Evolutionary conservation across 1,140 invertebrate species (phyloP).

Genomic region (Holcopasites calliopsidis): DNA sequence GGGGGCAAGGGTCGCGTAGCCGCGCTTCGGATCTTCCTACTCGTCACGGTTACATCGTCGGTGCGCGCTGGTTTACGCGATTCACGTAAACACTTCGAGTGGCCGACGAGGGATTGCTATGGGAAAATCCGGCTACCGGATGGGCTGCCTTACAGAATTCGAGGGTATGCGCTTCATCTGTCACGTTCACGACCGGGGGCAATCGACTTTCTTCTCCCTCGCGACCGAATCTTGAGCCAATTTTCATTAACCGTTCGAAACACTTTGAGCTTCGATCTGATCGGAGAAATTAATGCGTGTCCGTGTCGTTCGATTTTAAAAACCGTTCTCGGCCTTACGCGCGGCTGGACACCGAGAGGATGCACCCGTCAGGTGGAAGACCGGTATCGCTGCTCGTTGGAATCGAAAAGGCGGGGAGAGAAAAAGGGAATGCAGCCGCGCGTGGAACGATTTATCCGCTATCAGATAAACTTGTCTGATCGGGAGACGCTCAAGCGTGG

Average conservation of each 20-base stretch:
- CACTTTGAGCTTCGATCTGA: no score
- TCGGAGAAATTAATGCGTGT: no score
- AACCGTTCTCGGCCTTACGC: not conserved
- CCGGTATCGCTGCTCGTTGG: conserved; percentile 15
- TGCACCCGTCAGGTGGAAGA: conserved; percentile 5
- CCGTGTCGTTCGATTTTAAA: no score
- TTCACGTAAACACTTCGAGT: conserved; percentile 17
- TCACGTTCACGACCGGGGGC: not conserved
- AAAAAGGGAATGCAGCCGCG: not conserved
- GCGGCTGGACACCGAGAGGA: conserved; percentile 6
- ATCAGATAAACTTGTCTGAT: conserved; percentile 30
- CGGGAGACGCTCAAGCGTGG: conserved; percentile 18
- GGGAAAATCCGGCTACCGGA: conserved; percentile 7
- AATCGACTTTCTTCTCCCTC: not conserved
- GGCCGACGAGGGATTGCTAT: conserved; percentile 16
- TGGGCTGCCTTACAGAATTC: not conserved
- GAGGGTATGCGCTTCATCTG: not conserved
- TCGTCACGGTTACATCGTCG: conserved; percentile 17
- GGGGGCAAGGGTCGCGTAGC: not conserved
- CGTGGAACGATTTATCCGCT: conserved; percentile 8
- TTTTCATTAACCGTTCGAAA: no score
- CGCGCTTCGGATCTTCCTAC: conserved; percentile 14
- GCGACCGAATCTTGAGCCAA: no score
- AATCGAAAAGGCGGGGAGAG: conserved; percentile 15
- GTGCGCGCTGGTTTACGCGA: conserved; percentile 14